A percentile compares a stretch with the other conserved stretches of the same genome.
Evolutionary conservation across 2,113 vertebrate genomes (phyloP).

Genomic region (Etia nguti): DNA sequence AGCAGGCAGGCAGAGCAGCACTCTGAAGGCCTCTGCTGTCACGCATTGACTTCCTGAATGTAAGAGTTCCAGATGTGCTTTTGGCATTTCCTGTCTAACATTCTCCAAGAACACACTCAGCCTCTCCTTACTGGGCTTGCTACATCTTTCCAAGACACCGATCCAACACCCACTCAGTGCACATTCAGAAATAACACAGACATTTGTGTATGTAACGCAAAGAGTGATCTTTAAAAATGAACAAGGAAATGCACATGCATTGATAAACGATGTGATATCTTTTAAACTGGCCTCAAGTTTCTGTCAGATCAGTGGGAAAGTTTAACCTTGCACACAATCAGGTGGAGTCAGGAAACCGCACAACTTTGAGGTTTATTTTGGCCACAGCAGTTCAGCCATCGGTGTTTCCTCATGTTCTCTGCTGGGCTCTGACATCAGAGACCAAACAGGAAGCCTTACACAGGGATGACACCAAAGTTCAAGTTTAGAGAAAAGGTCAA

Average conservation of each 20-base stretch:
- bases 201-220: neutral
- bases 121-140: constrained; percentile 51
- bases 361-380: constrained; percentile 25
- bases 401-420: constrained; percentile 36
- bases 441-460: constrained; percentile 61
- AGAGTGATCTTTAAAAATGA: neutral
- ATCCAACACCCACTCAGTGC: constrained; percentile 11
- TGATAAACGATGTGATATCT: neutral
- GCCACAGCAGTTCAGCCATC: constrained; percentile 49
- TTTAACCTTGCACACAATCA: neutral
- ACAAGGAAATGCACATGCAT: neutral
- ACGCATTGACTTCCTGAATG: constrained; percentile 69
- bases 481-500: constrained; percentile 10
- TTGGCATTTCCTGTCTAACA: constrained; percentile 72
- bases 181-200: neutral
- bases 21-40: constrained; percentile 59
- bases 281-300: neutral
- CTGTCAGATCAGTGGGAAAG: neutral
- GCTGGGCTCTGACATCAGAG: constrained; percentile 54
- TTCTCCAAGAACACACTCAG: constrained; percentile 69
- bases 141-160: constrained; percentile 44
- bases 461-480: constrained; percentile 22
- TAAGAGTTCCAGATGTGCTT: constrained; percentile 76
- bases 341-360: constrained; percentile 2
- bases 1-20: constrained; percentile 23